Percentiles rank a stretch among this genome's conserved stretches.
Conservation (phyloP, 2,888 invertebrate genomes). For the Leptinotarsa peninsularis region DNA sequence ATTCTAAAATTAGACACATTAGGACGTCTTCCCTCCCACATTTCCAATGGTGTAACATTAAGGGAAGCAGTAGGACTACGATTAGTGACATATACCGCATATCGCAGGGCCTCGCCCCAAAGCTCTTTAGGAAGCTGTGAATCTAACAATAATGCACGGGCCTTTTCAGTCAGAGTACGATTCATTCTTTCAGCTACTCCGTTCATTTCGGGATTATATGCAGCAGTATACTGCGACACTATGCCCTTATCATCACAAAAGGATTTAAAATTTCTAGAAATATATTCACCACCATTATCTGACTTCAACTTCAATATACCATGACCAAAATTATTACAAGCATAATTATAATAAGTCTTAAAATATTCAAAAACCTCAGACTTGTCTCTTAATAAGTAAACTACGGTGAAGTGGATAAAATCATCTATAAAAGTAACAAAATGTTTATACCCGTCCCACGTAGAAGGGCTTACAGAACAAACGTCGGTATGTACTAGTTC, state of each 20-base stretch:
- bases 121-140: constrained; percentile 28
- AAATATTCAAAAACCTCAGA: constrained; percentile 36
- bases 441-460: constrained; percentile 27
- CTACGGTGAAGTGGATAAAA: constrained; percentile 30
- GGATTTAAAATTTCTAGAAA: constrained; percentile 7
- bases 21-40: constrained; percentile 13
- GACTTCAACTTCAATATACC: constrained; percentile 28
- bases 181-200: constrained; percentile 28
- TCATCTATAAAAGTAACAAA: constrained; percentile 35
- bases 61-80: constrained; percentile 11
- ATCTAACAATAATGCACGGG: constrained; percentile 25
- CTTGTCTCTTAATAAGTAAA: constrained; percentile 38
- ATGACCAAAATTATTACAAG: constrained; percentile 7
- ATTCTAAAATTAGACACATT: no score
- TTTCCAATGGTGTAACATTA: constrained; percentile 23
- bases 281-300: constrained; percentile 35
- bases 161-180: constrained; percentile 22
- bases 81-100: constrained; percentile 26
- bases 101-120: constrained; percentile 29
- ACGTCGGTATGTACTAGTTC: constrained; percentile 28
- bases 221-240: constrained; percentile 20
- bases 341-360: constrained; percentile 28
- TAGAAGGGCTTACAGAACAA: constrained; percentile 8
- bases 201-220: constrained; percentile 29
- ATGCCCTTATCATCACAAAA: constrained; percentile 18